phyloP scores from a whole-genome alignment of 92 coral and sea anemone genomes.

The Heliopora coerulea region DNA sequence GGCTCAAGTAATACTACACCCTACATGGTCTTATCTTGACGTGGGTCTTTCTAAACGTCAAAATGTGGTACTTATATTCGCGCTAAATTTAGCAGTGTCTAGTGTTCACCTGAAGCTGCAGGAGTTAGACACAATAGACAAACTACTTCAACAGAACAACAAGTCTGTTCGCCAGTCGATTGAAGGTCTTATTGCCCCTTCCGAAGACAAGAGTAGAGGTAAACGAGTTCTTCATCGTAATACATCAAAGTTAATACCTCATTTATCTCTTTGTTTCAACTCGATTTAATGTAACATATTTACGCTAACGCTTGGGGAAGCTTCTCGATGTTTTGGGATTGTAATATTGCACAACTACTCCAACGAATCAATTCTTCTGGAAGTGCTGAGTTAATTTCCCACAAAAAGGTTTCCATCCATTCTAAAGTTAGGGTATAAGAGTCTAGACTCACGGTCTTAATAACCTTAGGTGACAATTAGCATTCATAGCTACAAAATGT shows the following conservation, averaged over 20 bases:
- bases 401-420: no score
- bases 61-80: conserved; percentile 37
- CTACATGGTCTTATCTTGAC: neutral
- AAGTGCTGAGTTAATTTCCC: conserved; percentile 5
- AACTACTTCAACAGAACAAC: conserved; percentile 14
- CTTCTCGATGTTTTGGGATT: conserved; percentile 5
- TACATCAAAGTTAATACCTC: conserved; percentile 9
- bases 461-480: conserved; percentile 39
- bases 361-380: neutral
- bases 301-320: conserved; percentile 34
- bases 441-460: no score
- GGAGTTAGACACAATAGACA: conserved; percentile 27
- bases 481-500: conserved; percentile 39
- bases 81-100: conserved; percentile 43
- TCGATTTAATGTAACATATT: conserved; percentile 27
- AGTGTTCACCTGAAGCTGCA: conserved; percentile 30
- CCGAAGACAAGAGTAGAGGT: conserved; percentile 28
- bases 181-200: conserved; percentile 20
- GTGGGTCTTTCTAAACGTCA: conserved; percentile 28
- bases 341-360: neutral
- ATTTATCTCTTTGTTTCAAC: conserved; percentile 15
- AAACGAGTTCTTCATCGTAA: conserved; percentile 24
- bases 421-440: no score
- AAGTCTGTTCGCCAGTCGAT: conserved; percentile 15
- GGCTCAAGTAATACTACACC: conserved; percentile 30